Evolutionary conservation across 2,113 vertebrate species (phyloP).

Genomic region (Saccopteryx bilineata): DNA sequence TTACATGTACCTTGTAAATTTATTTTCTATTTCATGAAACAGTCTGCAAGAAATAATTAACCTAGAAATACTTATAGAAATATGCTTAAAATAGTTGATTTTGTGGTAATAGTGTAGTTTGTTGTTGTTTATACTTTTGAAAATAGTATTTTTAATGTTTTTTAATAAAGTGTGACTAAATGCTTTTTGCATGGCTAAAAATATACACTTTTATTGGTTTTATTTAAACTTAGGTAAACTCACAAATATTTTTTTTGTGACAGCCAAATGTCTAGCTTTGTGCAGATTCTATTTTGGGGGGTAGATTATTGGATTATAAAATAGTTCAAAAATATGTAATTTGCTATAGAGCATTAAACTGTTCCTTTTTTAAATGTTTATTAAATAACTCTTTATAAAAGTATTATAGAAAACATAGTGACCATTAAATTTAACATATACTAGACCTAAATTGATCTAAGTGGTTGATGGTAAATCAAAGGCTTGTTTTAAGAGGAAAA

Average conservation of each 20-base stretch:
- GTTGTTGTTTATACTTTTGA: conserved; percentile 53
- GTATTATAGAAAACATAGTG: conserved; percentile 9
- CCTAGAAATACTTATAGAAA: conserved; percentile 39
- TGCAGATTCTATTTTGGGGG: conserved; percentile 29
- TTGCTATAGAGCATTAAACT: conserved; percentile 43
- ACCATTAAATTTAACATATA: conserved; percentile 21
- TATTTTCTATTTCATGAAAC: conserved; percentile 48
- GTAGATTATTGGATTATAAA: conserved; percentile 59
- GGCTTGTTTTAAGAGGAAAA: conserved; percentile 62
- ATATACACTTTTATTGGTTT: conserved; percentile 29
- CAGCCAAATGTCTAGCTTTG: conserved; percentile 35
- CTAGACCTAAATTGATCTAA: conserved; percentile 45
- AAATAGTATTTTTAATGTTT: conserved; percentile 20
- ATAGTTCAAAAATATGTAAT: neutral
- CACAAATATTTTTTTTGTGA: conserved; percentile 43
- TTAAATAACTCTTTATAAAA: conserved; percentile 50
- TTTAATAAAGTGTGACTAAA: conserved; percentile 61
- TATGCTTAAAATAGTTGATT: conserved; percentile 60
- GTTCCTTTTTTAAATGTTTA: conserved; percentile 2
- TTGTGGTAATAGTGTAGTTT: conserved; percentile 29
- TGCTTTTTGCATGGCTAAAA: conserved; percentile 43
- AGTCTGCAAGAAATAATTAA: conserved; percentile 50
- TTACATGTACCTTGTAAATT: conserved; percentile 33
- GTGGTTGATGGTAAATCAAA: conserved; percentile 47
- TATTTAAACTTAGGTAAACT: conserved; percentile 59